Evolutionary conservation across 2,113 vertebrate genomes (phyloP).

Genomic region (Balaenoptera acutorostrata): DNA sequence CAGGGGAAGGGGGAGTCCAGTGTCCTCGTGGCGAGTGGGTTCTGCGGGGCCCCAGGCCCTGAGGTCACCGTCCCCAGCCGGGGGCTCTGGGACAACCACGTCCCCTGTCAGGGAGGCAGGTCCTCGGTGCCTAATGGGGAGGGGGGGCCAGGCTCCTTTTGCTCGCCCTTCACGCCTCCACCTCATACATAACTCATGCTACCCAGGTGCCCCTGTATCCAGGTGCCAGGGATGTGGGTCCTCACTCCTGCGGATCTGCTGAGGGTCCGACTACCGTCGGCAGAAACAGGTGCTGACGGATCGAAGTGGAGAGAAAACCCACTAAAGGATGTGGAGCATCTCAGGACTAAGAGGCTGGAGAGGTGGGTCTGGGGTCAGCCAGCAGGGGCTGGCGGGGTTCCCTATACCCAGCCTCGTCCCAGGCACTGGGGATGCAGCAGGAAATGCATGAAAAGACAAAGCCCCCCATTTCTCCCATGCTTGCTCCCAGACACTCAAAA

Average conservation of each 20-base stretch:
- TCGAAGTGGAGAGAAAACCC: neutral
- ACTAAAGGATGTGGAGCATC: rapidly evolving
- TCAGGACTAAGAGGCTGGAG: rapidly evolving
- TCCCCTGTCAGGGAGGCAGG: neutral
- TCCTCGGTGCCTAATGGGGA: rapidly evolving
- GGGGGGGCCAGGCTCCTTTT: no score
- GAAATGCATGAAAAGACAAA: neutral
- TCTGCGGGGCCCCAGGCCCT: rapidly evolving
- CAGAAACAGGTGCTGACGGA: rapidly evolving
- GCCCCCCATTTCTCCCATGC: rapidly evolving
- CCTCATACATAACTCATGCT: rapidly evolving
- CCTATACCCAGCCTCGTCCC: rapidly evolving
- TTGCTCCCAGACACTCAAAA: rapidly evolving
- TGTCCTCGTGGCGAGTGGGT: rapidly evolving
- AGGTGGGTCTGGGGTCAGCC: neutral
- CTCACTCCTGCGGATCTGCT: rapidly evolving
- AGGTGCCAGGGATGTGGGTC: rapidly evolving
- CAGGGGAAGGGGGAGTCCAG: rapidly evolving
- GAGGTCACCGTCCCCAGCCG: rapidly evolving
- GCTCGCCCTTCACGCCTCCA: neutral
- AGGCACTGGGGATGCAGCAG: no score
- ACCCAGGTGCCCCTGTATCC: rapidly evolving
- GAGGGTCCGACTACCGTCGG: neutral
- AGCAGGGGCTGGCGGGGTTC: no score
- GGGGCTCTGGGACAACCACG: no score